Evolutionary conservation across 2,797 vertebrate genomes (phyloP).

Genomic region (Rhinichthys osculus): DNA sequence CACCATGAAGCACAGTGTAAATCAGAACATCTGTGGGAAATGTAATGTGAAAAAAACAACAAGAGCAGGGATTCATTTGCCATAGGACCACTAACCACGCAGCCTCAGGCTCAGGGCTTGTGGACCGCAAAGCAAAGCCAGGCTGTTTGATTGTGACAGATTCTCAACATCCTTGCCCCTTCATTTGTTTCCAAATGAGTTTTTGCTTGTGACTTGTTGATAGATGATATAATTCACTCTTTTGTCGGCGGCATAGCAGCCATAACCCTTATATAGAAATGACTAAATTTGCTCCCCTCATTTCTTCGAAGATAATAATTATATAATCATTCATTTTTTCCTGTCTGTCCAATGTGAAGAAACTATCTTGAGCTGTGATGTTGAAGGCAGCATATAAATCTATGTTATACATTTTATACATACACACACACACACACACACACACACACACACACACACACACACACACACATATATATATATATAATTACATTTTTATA

Average conservation of each 20-base stretch:
- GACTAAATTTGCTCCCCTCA: background rate
- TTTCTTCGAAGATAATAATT: background rate
- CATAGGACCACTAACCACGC: constrained; percentile 39
- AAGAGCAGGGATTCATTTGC: constrained; percentile 58
- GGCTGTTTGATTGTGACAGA: constrained; percentile 3
- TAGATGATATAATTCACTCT: background rate
- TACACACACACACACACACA: too few relatives aligned
- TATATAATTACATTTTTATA: too few relatives aligned
- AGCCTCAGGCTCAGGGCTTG: constrained; percentile 36
- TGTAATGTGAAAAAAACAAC: constrained; percentile 56
- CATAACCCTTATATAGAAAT: background rate
- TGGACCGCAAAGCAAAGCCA: background rate
- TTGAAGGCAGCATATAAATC: background rate
- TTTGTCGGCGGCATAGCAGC: background rate
- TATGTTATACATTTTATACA: background rate
- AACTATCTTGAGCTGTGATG: background rate
- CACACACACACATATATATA: too few relatives aligned
- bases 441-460: too few relatives aligned
- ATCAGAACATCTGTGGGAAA: constrained; percentile 63
- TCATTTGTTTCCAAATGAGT: constrained; percentile 4
- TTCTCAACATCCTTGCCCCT: constrained; percentile 14
- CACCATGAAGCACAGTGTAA: constrained; percentile 56
- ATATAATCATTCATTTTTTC: background rate
- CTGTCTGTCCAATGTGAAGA: background rate
- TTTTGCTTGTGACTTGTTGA: background rate